Evolutionary conservation across 1,140 invertebrate genomes (phyloP).

Genomic region (Zaprionus lachaisei): DNA sequence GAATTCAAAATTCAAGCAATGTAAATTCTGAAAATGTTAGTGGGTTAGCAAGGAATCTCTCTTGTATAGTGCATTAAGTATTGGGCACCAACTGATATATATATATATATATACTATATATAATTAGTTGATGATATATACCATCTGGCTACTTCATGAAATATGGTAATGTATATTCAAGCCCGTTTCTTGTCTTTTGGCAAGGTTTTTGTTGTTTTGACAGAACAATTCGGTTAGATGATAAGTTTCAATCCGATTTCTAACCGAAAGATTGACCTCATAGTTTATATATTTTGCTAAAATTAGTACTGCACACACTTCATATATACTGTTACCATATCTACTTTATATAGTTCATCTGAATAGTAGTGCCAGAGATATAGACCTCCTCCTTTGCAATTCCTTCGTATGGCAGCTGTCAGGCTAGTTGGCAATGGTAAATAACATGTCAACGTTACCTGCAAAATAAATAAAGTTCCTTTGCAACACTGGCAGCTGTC

Average conservation of each 20-base stretch:
- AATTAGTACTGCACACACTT: no score
- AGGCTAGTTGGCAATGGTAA: slow-evolving; percentile 50
- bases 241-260: not conserved
- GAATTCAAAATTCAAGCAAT: not conserved
- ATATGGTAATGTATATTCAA: no score
- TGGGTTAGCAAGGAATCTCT: not conserved
- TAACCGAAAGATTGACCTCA: no score
- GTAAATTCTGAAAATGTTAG: not conserved
- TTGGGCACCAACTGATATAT: no score
- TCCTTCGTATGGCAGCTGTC: slow-evolving; percentile 33
- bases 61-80: not conserved
- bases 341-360: no score
- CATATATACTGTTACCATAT: no score
- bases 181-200: no score
- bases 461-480: slow-evolving; percentile 61
- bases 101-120: not conserved
- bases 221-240: no score
- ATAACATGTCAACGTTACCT: slow-evolving; percentile 51
- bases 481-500: slow-evolving; percentile 64
- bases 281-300: not conserved
- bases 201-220: no score
- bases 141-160: no score
- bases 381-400: not conserved
- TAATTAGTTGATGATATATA: not conserved
- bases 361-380: no score